Conservation (phyloP, 2,113 vertebrate species). For the Tricholaema leucomelas region DNA sequence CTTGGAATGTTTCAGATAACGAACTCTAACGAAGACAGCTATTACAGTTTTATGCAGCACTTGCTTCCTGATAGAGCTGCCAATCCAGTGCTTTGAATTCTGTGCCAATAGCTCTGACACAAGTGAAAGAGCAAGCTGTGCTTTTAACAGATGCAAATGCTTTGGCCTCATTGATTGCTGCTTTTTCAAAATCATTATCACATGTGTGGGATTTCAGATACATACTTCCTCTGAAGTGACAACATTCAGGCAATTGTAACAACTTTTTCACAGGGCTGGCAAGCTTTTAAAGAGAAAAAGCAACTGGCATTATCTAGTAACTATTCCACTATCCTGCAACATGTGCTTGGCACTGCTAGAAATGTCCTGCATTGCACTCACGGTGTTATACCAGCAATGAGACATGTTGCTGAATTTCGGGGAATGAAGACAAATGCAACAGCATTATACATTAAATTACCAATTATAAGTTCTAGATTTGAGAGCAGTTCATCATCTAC, state of each 20-base stretch:
- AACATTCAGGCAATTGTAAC: not conserved
- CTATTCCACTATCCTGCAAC: not conserved
- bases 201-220: not conserved
- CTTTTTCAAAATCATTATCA: conserved; percentile 26
- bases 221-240: not conserved
- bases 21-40: conserved; percentile 35
- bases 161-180: not conserved
- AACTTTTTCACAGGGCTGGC: not conserved
- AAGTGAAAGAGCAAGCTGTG: conserved; percentile 42
- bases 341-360: not conserved
- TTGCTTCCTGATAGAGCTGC: conserved; percentile 54
- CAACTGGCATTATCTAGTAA: not conserved
- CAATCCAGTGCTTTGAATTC: conserved; percentile 62
- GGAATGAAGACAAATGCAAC: not conserved
- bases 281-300: not conserved
- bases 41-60: conserved; percentile 44
- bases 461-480: not conserved
- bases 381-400: not conserved
- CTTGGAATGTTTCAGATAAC: conserved; percentile 58
- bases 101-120: conserved; percentile 48
- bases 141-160: conserved; percentile 41
- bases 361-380: not conserved
- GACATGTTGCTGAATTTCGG: not conserved
- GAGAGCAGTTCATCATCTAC: not conserved
- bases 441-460: not conserved